phyloP scores from a whole-genome alignment of 2,888 invertebrate genomes.

The Yponomeuta sedellus region DNA sequence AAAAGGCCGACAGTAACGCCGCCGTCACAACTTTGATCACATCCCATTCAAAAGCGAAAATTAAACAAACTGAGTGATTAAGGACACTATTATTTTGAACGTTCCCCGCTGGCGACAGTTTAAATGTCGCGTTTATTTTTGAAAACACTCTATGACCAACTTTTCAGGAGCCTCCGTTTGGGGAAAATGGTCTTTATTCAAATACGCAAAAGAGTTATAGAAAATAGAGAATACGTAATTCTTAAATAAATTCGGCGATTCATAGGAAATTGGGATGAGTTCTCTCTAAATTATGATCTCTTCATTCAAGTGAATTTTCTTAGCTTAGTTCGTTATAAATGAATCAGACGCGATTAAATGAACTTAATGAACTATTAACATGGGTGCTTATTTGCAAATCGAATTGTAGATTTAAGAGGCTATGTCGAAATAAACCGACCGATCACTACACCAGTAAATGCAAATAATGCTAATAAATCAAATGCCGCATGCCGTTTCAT shows the following conservation, averaged over 20 bases:
- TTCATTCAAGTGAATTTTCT: neutral
- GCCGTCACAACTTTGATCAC: neutral
- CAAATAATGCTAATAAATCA: neutral
- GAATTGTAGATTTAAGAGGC: too few relatives aligned
- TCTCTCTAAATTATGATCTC: neutral
- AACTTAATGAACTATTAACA: neutral
- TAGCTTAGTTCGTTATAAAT: neutral
- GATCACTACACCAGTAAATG: neutral
- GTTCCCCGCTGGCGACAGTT: conserved; percentile 6
- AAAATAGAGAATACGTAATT: neutral
- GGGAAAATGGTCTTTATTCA: neutral
- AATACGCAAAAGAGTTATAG: neutral
- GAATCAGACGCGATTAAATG: neutral
- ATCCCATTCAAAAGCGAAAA: neutral
- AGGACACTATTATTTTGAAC: neutral
- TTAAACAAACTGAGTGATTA: conserved; percentile 10
- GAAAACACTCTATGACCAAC: neutral
- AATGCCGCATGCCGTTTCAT: neutral
- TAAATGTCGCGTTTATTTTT: conserved; percentile 11
- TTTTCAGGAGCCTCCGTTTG: neutral
- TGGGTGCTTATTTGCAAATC: neutral
- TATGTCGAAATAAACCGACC: neutral
- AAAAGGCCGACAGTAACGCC: too few relatives aligned
- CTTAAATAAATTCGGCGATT: neutral
- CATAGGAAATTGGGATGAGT: neutral